Evolutionary conservation across 2,113 vertebrate genomes (phyloP).

Genomic region (Lasiurus cinereus): DNA sequence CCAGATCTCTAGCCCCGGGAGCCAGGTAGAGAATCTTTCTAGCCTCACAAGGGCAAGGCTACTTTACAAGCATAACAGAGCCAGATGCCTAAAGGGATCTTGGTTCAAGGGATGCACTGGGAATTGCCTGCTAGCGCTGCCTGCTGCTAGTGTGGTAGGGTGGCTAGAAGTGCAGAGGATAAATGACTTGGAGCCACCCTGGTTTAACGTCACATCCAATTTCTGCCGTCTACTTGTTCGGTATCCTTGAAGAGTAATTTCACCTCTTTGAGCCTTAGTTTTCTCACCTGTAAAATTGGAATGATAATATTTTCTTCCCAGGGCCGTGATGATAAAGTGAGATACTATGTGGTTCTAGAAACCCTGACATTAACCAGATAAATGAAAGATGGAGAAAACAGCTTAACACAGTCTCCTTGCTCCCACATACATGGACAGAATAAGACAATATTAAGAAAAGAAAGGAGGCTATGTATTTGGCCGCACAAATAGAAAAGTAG

Average conservation of each 20-base stretch:
- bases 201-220: not conserved
- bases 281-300: conserved; percentile 27
- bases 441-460: conserved; percentile 23
- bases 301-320: not conserved
- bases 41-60: not conserved
- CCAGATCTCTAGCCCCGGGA: not conserved
- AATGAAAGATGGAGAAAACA: not conserved
- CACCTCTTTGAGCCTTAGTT: not conserved
- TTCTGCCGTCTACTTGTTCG: not conserved
- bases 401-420: not conserved
- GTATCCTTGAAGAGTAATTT: not conserved
- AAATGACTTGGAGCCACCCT: not conserved
- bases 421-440: not conserved
- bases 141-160: not conserved
- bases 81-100: not conserved
- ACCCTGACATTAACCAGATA: not conserved
- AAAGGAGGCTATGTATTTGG: not conserved
- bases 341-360: not conserved
- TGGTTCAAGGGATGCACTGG: not conserved
- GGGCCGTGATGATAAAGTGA: not conserved
- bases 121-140: not conserved
- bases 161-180: not conserved
- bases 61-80: not conserved
- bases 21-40: not conserved
- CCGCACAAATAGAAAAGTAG: not conserved